Evolutionary conservation across 2,113 vertebrate species (phyloP), one percentile per base, ranked within the genome.

Genomic region (Corythornis madagascariensis): DNA sequence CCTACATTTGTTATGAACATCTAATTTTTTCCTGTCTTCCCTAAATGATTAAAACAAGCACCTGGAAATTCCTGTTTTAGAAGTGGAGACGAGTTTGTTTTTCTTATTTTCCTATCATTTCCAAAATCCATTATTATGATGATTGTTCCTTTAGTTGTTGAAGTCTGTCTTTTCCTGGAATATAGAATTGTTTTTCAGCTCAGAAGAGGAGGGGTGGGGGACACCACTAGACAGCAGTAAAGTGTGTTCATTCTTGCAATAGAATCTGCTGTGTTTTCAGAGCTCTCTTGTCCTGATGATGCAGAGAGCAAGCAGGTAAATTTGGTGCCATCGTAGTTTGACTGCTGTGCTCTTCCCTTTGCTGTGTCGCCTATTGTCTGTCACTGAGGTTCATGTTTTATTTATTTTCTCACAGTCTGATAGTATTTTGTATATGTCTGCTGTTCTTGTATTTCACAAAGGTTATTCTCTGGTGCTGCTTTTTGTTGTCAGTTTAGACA

Each of bases 391-490:
- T 93, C 59, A 15, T 73, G 71, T 82, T 84, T 35, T 43, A 69
- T 86, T 83, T 94, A 83, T 90, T 92, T 92, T 90, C 60, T 90
- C 71, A 11, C 35, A 75, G 25, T 91, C 71, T 79, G 38, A 60
- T 70, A 86, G 69, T 89, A 63, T 93, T 90, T 85, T 91, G 35
- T 94, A 31, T 87, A 12, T 87, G 91, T 94, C 83, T 92, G 79
- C 79, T 89, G 57, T 81, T 95, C 33, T 61, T 65, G 26, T 88
- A 33, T 59, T 88, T 90, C 83, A 71, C 63, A 86, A 69, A 79
- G 57, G 55, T 94, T 93, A 55, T 65, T 88, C 65, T 94, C 50
- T 92, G 42, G n/a, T 83, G 57, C 74, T 88, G 81, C 81, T 95
- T 95, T 92, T 92, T 92, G 80, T 93, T 87, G 70, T 92, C 71